phyloP scores from a whole-genome alignment of 1,140 invertebrate species.

The Drosophila malerkotliana region DNA sequence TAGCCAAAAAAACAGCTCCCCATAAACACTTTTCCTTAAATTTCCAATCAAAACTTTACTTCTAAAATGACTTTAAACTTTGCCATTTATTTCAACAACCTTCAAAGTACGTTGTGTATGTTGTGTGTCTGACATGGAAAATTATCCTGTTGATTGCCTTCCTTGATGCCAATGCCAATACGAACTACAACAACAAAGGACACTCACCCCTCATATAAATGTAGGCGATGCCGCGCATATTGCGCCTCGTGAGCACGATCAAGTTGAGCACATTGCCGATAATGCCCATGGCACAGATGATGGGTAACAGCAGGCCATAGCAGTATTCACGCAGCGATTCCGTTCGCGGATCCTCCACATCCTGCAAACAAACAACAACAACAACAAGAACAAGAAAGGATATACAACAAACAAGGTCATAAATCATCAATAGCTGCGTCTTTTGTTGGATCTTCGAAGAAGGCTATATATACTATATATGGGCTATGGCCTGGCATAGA shows the following conservation, averaged over 20 bases:
- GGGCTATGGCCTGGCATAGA: constrained; percentile 50
- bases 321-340: constrained; percentile 87
- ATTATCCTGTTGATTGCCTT: too few species aligned
- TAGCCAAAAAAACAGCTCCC: too few species aligned
- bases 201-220: constrained; percentile 90
- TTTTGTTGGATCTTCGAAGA: constrained; percentile 15
- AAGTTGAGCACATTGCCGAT: constrained; percentile 90
- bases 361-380: constrained; percentile 32
- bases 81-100: too few species aligned
- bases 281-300: constrained; percentile 89
- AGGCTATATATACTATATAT: neutral
- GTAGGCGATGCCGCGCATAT: constrained; percentile 91
- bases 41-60: too few species aligned
- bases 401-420: constrained; percentile 40
- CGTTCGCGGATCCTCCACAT: constrained; percentile 86
- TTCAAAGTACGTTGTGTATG: too few species aligned
- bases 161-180: neutral
- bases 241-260: constrained; percentile 89
- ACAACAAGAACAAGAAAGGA: constrained; percentile 8
- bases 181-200: neutral
- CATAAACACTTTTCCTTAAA: too few species aligned
- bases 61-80: too few species aligned
- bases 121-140: too few species aligned
- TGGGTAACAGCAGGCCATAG: constrained; percentile 89
- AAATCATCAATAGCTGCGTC: constrained; percentile 53